Evolutionary conservation across 2,797 vertebrate species (phyloP).

Genomic region (Coregonus ussuriensis): DNA sequence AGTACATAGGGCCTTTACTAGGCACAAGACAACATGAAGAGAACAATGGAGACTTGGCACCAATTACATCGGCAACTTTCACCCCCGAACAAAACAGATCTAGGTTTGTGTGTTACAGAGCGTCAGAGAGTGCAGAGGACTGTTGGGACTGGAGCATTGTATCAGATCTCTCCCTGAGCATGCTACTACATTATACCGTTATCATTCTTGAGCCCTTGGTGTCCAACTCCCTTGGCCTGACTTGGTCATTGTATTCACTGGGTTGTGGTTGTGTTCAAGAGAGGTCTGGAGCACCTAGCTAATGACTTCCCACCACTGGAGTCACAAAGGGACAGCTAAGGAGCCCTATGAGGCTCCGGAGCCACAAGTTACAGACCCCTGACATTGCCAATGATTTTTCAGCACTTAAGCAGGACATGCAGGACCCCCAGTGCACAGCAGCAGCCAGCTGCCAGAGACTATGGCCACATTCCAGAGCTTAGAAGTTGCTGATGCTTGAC

Average conservation of each 20-base stretch:
- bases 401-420: background rate
- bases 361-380: background rate
- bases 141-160: no score
- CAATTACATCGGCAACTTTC: no score
- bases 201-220: conserved; percentile 13
- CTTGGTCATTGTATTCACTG: background rate
- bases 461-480: background rate
- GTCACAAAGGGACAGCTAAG: background rate
- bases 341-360: background rate
- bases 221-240: background rate
- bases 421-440: conserved; percentile 9
- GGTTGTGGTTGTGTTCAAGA: conserved; percentile 46
- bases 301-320: conserved; percentile 30
- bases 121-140: no score
- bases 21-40: background rate
- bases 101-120: no score
- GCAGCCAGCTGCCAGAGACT: conserved; percentile 7
- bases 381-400: background rate
- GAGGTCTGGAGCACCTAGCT: conserved; percentile 25
- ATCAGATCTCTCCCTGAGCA: no score
- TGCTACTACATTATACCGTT: background rate
- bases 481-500: background rate
- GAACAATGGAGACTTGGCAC: no score
- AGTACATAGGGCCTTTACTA: conserved; percentile 14
- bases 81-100: no score